Evolutionary conservation across 2,797 vertebrate species (phyloP), one percentile per base, ranked within the genome.

Genomic region (Chromis chromis): DNA sequence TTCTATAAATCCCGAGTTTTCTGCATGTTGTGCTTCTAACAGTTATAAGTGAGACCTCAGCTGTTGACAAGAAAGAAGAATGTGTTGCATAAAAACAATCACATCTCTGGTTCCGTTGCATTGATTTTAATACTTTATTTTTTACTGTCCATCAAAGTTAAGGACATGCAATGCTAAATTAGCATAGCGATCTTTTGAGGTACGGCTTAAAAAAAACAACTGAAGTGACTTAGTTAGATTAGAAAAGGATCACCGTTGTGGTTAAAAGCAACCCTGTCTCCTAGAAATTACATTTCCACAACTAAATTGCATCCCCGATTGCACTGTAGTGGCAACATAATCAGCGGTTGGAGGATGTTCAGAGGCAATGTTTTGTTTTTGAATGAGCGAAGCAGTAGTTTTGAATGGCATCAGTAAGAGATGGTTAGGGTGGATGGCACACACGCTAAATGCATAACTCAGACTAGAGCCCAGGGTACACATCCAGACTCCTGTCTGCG

Each of bases 331-430:
- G 22, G 21, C 22, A 42, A 19, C 14, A 3, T 22, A 53, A 13
- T n/a, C 42, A 42, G 36, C 17, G 10, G 27, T 6, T 42, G 17
- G 39, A 54, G 25, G 11, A 42, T 40, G 17, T 25, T 65, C 19
- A 53, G 21, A 24, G 36, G 22, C 63, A 13, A 10, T 54, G 25
- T 25, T 65, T 40, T 65, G 49, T 40, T 52, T n/a, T 65, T 65
- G 36, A 54, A 42, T 54, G 33, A 65, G 19, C 14, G n/a, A 65
- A 40, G 53, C 13, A 42, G 40, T 4, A 1, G 6, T 4, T 14
- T 17, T 17, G 40, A 42, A 42, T 65, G 50, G 36, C 50, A 21
- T 65, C 24, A 12, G 14, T 14, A 17, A 14, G 33, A 11, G 33
- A 36, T 36, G 33, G 33, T 36, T 36, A 12, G 10, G 33, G 33